phyloP scores from a whole-genome alignment of 2,888 invertebrate species.

The Bhutanitis thaidina region DNA sequence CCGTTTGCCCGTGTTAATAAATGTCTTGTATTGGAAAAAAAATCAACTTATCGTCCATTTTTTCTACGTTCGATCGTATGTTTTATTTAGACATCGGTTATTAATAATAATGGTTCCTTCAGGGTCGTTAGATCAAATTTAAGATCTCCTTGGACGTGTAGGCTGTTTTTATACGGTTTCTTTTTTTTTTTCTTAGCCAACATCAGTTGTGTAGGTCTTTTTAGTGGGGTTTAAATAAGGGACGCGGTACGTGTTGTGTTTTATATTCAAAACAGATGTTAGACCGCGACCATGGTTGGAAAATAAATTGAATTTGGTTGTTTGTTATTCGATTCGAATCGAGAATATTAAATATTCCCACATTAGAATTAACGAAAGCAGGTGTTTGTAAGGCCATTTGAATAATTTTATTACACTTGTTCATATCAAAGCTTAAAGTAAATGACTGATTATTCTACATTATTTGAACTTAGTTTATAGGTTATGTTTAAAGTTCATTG shows the following conservation, averaged over 20 bases:
- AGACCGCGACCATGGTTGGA: constrained; percentile 59
- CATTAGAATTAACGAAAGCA: constrained; percentile 36
- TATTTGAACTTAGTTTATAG: not conserved
- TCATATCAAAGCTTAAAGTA: not conserved
- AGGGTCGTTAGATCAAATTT: constrained; percentile 71
- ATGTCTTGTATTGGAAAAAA: constrained; percentile 69
- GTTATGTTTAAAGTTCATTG: not conserved
- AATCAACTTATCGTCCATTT: constrained; percentile 42
- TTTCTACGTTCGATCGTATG: constrained; percentile 60
- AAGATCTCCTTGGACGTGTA: constrained; percentile 61
- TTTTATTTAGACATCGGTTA: constrained; percentile 77
- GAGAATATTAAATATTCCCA: constrained; percentile 62
- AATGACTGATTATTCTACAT: not conserved
- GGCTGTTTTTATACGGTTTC: constrained; percentile 44
- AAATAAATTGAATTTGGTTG: constrained; percentile 69
- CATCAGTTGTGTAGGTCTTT: constrained; percentile 45
- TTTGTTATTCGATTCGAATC: constrained; percentile 66
- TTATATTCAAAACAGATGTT: constrained; percentile 78
- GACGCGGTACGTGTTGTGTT: constrained; percentile 57
- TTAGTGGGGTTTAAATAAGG: constrained; percentile 60
- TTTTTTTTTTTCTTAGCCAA: constrained; percentile 49
- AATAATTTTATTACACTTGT: constrained; percentile 11
- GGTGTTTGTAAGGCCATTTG: constrained; percentile 16
- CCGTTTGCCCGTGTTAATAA: constrained; percentile 73
- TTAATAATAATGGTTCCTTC: constrained; percentile 75